Conservation (phyloP, 2,888 invertebrate species). For the Drosophila pullipes region DNA sequence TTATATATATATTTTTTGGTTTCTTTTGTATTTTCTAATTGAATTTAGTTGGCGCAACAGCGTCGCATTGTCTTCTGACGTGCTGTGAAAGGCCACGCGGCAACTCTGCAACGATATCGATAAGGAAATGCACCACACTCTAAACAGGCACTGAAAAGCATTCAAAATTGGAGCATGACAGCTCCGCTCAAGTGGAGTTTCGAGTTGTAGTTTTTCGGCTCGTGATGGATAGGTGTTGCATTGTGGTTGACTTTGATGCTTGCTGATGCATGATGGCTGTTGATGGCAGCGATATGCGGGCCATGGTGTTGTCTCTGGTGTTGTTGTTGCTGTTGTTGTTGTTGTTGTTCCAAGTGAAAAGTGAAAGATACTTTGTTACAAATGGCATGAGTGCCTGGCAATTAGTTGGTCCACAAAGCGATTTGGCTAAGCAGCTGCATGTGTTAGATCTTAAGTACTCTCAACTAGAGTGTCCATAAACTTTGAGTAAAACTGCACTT, state of each 20-base stretch:
- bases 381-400: not conserved
- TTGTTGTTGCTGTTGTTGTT: not conserved
- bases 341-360: not conserved
- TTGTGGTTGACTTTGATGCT: slow-evolving; percentile 42
- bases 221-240: slow-evolving; percentile 69
- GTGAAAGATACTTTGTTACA: slow-evolving; percentile 12
- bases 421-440: slow-evolving; percentile 3
- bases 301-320: not conserved
- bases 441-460: not conserved
- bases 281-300: slow-evolving; percentile 21
- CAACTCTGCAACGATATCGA: slow-evolving; percentile 21
- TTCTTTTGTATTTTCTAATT: slow-evolving; percentile 65
- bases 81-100: slow-evolving; percentile 36
- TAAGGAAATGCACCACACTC: slow-evolving; percentile 30
- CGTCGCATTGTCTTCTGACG: slow-evolving; percentile 38
- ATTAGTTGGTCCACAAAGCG: slow-evolving; percentile 1
- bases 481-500: not conserved
- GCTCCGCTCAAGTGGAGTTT: slow-evolving; percentile 21
- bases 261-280: slow-evolving; percentile 15
- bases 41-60: slow-evolving; percentile 59
- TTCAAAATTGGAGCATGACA: slow-evolving; percentile 73
- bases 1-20: slow-evolving; percentile 5
- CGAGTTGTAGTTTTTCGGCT: slow-evolving; percentile 24
- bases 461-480: slow-evolving; percentile 15
- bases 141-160: slow-evolving; percentile 73